Conservation (phyloP, 2,888 invertebrate species). For the Drosophila pseudotakahashii region DNA sequence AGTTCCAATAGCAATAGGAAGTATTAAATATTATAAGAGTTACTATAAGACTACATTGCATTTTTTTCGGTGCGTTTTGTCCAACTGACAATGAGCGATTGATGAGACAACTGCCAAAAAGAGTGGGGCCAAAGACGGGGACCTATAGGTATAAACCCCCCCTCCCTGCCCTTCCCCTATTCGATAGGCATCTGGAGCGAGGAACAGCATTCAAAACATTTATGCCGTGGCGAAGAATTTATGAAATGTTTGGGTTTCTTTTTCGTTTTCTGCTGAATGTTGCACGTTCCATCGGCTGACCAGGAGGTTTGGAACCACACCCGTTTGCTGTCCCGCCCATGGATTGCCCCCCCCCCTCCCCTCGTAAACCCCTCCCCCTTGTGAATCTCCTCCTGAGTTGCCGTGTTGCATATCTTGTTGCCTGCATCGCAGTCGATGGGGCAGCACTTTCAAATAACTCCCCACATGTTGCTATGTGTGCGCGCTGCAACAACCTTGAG, state of each 20-base stretch:
- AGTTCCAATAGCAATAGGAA: no score
- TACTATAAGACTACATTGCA: no score
- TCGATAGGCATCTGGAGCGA: conserved; percentile 51
- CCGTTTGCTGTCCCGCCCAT: conserved; percentile 52
- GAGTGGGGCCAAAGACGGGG: conserved; percentile 4
- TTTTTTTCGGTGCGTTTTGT: conserved; percentile 8
- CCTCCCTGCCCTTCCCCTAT: neutral
- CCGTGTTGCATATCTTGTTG: conserved; percentile 49
- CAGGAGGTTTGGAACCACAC: conserved; percentile 59
- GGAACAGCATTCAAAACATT: conserved; percentile 35
- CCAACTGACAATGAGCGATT: conserved; percentile 49
- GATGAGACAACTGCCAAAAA: conserved; percentile 52
- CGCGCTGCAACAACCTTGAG: conserved; percentile 43
- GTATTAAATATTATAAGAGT: no score
- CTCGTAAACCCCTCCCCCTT: conserved; percentile 8
- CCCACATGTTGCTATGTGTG: conserved; percentile 35
- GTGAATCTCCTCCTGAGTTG: neutral
- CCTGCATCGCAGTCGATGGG: conserved; percentile 36
- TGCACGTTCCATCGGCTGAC: conserved; percentile 38
- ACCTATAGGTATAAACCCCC: neutral
- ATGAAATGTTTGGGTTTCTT: conserved; percentile 60
- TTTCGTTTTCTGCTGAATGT: conserved; percentile 42
- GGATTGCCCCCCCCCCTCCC: neutral
- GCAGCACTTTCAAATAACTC: conserved; percentile 51
- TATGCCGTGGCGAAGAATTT: conserved; percentile 62